phyloP scores from a whole-genome alignment of 2,888 invertebrate genomes.

The Drosophila acutilabella region DNA sequence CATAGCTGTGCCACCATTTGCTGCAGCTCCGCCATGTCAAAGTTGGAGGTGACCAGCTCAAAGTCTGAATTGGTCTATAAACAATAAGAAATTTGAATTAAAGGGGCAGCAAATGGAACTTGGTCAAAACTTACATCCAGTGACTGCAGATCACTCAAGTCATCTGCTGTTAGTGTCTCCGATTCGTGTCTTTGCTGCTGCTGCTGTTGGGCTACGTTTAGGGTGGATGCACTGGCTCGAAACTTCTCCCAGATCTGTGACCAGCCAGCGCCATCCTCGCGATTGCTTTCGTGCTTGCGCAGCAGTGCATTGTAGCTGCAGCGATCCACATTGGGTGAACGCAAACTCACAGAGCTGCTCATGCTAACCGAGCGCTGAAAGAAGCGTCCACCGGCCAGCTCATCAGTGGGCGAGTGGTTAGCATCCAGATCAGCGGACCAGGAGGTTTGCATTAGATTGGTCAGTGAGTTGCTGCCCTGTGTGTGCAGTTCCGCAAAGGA shows the following conservation, averaged over 20 bases:
- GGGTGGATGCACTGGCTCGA: conserved; percentile 55
- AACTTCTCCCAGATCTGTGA: conserved; percentile 87
- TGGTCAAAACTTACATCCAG: conserved; percentile 47
- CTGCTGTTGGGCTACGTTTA: conserved; percentile 39
- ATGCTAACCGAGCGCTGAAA: conserved; percentile 83
- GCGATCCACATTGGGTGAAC: conserved; percentile 78
- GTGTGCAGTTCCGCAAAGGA: conserved; percentile 30
- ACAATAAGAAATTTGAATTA: not conserved
- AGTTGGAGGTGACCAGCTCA: conserved; percentile 87
- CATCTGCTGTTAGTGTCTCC: conserved; percentile 48
- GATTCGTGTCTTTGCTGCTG: conserved; percentile 34
- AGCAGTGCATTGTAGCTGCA: conserved; percentile 84
- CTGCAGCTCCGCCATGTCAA: conserved; percentile 87
- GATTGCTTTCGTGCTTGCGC: conserved; percentile 82
- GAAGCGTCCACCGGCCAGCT: conserved; percentile 37
- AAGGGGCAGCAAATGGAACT: not conserved
- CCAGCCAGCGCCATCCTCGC: conserved; percentile 81
- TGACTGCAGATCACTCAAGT: conserved; percentile 56
- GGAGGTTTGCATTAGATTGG: conserved; percentile 83
- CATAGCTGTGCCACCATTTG: conserved; percentile 89
- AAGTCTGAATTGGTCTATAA: conserved; percentile 86
- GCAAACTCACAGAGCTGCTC: conserved; percentile 77
- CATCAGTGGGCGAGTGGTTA: conserved; percentile 51
- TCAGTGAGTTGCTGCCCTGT: conserved; percentile 78
- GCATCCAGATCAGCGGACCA: conserved; percentile 81